A percentile compares a stretch with the other conserved stretches of the same genome.
Evolutionary conservation across 2,113 vertebrate genomes (phyloP).

Genomic region (Dolichallabes microphthalmus): DNA sequence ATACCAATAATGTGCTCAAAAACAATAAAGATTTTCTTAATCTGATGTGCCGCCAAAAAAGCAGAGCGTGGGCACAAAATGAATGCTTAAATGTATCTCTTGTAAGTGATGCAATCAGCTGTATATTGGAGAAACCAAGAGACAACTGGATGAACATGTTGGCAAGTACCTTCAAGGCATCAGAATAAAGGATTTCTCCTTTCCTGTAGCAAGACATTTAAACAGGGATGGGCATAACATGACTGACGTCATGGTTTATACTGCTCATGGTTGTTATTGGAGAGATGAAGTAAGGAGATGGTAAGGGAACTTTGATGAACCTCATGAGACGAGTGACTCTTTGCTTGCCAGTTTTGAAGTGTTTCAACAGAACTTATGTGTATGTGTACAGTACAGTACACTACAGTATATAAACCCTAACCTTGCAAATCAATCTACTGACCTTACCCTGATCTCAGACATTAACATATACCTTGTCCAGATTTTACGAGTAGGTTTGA

Average conservation of each 20-base stretch:
- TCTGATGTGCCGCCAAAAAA: slow-evolving; percentile 5
- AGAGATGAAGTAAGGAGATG: background rate
- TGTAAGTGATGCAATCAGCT: slow-evolving; percentile 29
- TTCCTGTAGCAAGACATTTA: background rate
- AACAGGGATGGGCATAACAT: background rate
- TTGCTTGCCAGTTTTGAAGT: background rate
- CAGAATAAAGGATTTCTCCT: background rate
- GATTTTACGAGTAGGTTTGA: background rate
- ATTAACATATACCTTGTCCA: background rate
- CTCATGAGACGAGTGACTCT: background rate
- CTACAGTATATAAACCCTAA: background rate
- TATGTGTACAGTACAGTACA: no score
- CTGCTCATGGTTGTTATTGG: background rate
- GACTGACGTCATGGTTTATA: background rate
- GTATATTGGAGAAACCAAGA: slow-evolving; percentile 20
- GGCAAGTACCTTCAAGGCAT: background rate
- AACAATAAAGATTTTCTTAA: slow-evolving; percentile 6
- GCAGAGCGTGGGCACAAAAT: slow-evolving; percentile 17
- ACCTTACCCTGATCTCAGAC: background rate
- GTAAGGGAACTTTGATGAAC: background rate
- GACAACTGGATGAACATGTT: background rate
- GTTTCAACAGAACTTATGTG: background rate
- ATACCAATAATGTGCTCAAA: background rate
- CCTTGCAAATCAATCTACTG: background rate
- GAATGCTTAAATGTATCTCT: slow-evolving; percentile 16